Evolutionary conservation across 2,797 vertebrate species (phyloP).

Genomic region (Chloroceryle amazona): DNA sequence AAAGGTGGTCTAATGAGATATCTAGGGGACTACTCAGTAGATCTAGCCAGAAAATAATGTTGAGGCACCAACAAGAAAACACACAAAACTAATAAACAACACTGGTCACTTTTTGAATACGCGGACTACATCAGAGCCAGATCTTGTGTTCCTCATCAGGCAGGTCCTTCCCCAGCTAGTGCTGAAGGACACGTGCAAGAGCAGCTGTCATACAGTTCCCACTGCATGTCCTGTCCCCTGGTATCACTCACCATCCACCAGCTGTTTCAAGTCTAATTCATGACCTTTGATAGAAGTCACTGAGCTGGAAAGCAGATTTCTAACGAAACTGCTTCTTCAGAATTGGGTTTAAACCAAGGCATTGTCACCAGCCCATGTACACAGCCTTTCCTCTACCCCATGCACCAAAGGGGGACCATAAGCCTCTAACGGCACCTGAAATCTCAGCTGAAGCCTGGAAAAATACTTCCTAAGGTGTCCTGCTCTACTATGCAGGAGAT

Average conservation of each 20-base stretch:
- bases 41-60: not conserved
- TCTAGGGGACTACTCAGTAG: not conserved
- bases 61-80: not conserved
- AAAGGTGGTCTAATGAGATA: not conserved
- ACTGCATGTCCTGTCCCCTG: not conserved
- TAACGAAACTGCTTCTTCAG: not conserved
- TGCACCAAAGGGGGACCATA: not conserved
- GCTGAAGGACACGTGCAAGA: not conserved
- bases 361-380: rapidly evolving
- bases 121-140: not conserved
- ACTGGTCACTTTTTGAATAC: not conserved
- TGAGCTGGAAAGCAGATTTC: not conserved
- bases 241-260: constrained; percentile 38
- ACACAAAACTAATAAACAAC: not conserved
- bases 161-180: not conserved
- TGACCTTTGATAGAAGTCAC: constrained; percentile 11
- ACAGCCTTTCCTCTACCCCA: not conserved
- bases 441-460: not conserved
- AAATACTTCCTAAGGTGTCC: not conserved
- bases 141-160: not conserved
- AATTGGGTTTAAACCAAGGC: not conserved
- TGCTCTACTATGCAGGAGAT: not conserved
- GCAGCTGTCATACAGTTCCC: not conserved
- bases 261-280: constrained; percentile 37
- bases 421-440: not conserved